A percentile compares a stretch with the other conserved stretches of the same genome.
These are phyloP conservation scores for Panthera leo DNA, from an alignment of 2,113 vertebrate species.

Conservation along the genomic window DNA sequence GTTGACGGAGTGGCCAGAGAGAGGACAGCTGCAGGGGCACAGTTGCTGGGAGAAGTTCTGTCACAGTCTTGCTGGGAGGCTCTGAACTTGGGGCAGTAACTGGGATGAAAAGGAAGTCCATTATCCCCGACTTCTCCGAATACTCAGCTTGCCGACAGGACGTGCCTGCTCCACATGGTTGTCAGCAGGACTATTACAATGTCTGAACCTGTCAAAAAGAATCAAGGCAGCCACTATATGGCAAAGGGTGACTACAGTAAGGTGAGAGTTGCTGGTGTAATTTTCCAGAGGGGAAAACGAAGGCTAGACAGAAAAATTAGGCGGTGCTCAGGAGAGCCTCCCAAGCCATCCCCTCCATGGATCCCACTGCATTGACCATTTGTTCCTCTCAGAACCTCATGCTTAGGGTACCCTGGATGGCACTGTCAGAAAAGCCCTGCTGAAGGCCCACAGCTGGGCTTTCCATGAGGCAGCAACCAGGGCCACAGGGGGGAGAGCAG, in stretches of 20 bases:
- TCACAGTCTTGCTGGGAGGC: not conserved
- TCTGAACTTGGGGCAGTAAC: not conserved
- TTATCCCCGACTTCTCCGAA: not conserved
- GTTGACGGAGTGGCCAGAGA: not conserved
- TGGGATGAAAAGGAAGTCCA: not conserved
- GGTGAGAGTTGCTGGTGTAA: not conserved
- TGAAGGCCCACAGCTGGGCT: not conserved
- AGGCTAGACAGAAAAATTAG: not conserved
- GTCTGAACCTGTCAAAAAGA: not conserved
- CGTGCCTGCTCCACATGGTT: accelerated
- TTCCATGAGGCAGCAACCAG: not conserved
- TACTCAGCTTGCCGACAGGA: accelerated
- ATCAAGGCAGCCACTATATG: not conserved
- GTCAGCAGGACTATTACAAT: not conserved
- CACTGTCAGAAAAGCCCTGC: not conserved
- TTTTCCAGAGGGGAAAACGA: not conserved
- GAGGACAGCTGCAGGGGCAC: not conserved
- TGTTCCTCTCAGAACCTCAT: not conserved
- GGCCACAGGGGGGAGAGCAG: not conserved
- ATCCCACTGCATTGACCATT: not conserved
- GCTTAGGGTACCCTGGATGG: accelerated
- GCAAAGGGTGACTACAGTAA: not conserved
- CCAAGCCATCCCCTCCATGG: accelerated
- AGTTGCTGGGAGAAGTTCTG: not conserved
- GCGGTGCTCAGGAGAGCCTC: not conserved